Conservation (phyloP, 2,888 invertebrate genomes). For the Halictus quadricinctus region DNA sequence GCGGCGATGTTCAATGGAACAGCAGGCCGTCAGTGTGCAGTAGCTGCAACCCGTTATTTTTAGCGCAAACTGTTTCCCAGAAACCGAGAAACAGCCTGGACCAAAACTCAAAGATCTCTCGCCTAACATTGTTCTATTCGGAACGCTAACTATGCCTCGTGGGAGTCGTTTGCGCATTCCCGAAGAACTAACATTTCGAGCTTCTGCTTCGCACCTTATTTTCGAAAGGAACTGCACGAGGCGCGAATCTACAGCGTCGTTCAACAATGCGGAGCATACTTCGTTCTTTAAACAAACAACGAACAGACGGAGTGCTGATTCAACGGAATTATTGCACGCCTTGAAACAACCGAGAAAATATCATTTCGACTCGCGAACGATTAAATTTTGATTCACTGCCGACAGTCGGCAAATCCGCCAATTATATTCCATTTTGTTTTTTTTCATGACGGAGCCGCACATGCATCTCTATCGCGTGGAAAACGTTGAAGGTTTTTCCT, state of each 20-base stretch:
- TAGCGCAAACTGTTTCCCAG: background rate
- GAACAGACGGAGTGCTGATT: background rate
- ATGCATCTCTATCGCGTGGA: slow-evolving; percentile 46
- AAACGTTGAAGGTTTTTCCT: slow-evolving; percentile 24
- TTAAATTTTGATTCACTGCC: background rate
- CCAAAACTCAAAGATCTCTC: background rate
- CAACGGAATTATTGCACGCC: background rate
- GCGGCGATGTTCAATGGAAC: slow-evolving; percentile 2
- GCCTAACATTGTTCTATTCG: background rate
- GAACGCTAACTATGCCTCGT: background rate
- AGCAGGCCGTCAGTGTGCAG: background rate
- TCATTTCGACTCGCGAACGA: background rate
- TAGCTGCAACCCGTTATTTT: slow-evolving; percentile 5
- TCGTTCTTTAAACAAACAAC: background rate
- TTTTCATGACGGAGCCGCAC: background rate
- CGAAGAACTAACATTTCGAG: background rate
- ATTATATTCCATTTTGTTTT: background rate
- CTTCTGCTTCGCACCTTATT: background rate
- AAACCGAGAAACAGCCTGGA: background rate
- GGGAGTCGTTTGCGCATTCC: background rate
- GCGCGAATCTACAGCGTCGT: background rate
- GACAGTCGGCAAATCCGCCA: background rate
- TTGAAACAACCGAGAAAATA: background rate
- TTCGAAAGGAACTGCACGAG: background rate
- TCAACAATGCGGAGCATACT: background rate